phyloP scores from a whole-genome alignment of 2,888 invertebrate genomes.

The Torymus texanus region DNA sequence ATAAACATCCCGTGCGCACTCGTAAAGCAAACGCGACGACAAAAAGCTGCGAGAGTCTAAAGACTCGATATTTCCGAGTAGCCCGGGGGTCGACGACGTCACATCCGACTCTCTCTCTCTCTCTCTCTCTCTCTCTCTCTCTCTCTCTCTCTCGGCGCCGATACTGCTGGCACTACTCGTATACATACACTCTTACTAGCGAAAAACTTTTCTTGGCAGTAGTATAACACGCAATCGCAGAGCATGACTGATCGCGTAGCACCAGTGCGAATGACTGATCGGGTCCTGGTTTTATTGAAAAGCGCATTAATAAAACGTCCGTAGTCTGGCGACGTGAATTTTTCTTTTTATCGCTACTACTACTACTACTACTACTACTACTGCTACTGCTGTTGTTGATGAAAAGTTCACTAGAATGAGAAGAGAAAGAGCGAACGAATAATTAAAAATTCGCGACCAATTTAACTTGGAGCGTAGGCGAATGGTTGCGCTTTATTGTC shows the following conservation, averaged over 20 bases:
- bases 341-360: not conserved
- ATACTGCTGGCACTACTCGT: not conserved
- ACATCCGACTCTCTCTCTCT: not conserved
- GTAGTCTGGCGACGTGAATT: not conserved
- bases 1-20: no score
- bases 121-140: not conserved
- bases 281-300: conserved; percentile 34
- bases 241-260: conserved; percentile 31
- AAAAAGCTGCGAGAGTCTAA: no score
- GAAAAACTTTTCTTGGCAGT: conserved; percentile 47
- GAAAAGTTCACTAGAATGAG: not conserved
- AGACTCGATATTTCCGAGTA: no score
- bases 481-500: not conserved
- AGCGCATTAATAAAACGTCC: conserved; percentile 27
- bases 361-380: no score
- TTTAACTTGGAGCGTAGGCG: not conserved
- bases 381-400: not conserved
- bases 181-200: no score
- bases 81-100: no score
- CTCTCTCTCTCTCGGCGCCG: not conserved
- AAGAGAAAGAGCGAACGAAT: not conserved
- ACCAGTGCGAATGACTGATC: conserved; percentile 15
- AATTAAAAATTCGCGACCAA: conserved; percentile 6
- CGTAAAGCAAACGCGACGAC: no score
- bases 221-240: no score